Base-by-base conservation (phyloP, 1,140 invertebrate genomes). In the Gryon sp. region DNA sequence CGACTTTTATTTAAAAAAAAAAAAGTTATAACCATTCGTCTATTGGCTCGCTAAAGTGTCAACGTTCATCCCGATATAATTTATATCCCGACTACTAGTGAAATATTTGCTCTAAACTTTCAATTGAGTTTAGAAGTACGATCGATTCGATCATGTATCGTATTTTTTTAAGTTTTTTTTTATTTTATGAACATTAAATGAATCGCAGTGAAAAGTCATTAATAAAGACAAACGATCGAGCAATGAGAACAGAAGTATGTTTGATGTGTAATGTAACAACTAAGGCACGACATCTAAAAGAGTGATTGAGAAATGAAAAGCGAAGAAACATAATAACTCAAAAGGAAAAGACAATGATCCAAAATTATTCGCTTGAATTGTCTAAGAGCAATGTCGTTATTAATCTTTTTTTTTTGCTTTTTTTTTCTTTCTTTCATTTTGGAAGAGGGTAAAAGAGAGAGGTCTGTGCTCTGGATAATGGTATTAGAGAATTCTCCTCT, bases 401-500 rank as follows among this genome's bases (percentile, higher is more conserved):
- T 68, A 40, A 12, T 34, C 3, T 24, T 24, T 36, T 73, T 45
- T 65, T 60, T 74, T 74, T n/a, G n/a, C n/a, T n/a, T n/a, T n/a
- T n/a, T n/a, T n/a, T n/a, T n/a, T n/a, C n/a, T n/a, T n/a, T n/a
- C n/a, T n/a, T n/a, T n/a, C n/a, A 65, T 60, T 41, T 79, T 66
- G 68, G 60, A 76, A 36, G 66, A 50, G 63, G 43, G 66, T 74
- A 43, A 80, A 74, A 74, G n/a, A n/a, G n/a, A 59, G 68, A 75
- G 75, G 81, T 80, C 82, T 86, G 86, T 86, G 82, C 80, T 87
- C 84, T 87, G 86, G 85, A 82, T 88, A 87, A 87, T 86, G 84
- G 82, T 83, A 82, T 80, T 82, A 84, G 81, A 81, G 81, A 78
- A 81, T 78, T 83, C 80, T 88, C 87, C 86, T 88, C 87, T 87